phyloP scores from a whole-genome alignment of 2,797 vertebrate genomes.

The Coccyzus lansbergi region DNA sequence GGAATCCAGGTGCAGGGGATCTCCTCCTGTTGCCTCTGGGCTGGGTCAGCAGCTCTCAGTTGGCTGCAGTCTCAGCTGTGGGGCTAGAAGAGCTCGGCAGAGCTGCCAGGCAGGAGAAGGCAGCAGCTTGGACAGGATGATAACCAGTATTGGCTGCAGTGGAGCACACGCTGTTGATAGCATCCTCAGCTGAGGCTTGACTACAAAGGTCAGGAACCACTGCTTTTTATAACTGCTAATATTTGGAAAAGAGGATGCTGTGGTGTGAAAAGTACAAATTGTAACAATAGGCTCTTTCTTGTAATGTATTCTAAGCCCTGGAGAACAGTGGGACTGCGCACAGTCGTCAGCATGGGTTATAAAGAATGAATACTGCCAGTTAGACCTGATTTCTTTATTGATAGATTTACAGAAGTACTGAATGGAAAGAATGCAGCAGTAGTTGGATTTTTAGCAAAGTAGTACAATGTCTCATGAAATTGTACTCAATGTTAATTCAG shows the following conservation, averaged over 20 bases:
- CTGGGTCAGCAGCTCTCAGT: background rate
- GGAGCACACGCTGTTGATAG: background rate
- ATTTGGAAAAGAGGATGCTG: background rate
- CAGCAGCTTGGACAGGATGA: background rate
- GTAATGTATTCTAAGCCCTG: background rate
- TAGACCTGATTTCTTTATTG: conserved; percentile 65
- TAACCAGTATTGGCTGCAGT: background rate
- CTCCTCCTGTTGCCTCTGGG: background rate
- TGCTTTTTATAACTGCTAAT: background rate
- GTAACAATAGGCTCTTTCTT: background rate
- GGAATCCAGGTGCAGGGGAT: background rate
- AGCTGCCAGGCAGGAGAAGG: background rate
- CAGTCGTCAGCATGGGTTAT: background rate
- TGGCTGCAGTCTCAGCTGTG: rapidly evolving
- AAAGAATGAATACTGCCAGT: conserved; percentile 51
- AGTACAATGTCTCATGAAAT: conserved; percentile 66
- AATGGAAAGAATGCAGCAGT: conserved; percentile 59
- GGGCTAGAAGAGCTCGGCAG: background rate
- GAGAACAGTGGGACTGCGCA: background rate
- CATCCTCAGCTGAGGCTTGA: background rate
- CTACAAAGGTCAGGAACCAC: background rate
- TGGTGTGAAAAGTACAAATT: background rate
- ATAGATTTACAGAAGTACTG: conserved; percentile 47
- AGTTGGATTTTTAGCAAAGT: conserved; percentile 65
- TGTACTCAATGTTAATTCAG: conserved; percentile 70